Evolutionary conservation across 92 coral and sea anemone species (phyloP).

Genomic region (Ricordea florida): DNA sequence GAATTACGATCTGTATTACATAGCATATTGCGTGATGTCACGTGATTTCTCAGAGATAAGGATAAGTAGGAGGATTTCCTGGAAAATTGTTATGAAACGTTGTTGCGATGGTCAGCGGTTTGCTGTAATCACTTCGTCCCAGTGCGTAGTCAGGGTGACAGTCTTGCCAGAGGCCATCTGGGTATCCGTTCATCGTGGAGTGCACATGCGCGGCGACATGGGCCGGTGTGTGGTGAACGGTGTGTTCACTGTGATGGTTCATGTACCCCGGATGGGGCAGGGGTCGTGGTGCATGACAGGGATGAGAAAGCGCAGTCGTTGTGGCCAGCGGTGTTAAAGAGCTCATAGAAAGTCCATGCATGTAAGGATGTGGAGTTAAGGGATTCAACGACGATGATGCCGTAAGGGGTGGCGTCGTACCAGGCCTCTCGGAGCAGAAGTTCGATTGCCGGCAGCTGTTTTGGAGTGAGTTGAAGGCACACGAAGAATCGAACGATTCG

Average conservation of each 20-base stretch:
- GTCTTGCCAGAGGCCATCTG: slow-evolving; percentile 60
- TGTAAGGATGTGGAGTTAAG: slow-evolving; percentile 63
- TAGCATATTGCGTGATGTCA: background rate
- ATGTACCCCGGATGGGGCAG: slow-evolving; percentile 75
- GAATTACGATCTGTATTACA: too few species aligned
- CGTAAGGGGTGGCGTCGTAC: slow-evolving; percentile 38
- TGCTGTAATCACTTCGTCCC: slow-evolving; percentile 72
- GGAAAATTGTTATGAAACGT: slow-evolving; percentile 70
- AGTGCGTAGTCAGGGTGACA: slow-evolving; percentile 71
- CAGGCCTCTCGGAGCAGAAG: slow-evolving; percentile 60
- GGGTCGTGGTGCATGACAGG: slow-evolving; percentile 66
- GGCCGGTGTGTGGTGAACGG: slow-evolving; percentile 79
- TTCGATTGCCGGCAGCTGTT: slow-evolving; percentile 78
- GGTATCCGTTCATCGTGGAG: slow-evolving; percentile 54
- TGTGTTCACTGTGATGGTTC: slow-evolving; percentile 77
- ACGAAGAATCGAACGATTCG: slow-evolving; percentile 55
- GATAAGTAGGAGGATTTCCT: slow-evolving; percentile 65
- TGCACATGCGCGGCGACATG: slow-evolving; percentile 78
- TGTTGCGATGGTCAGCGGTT: slow-evolving; percentile 82
- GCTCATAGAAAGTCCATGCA: slow-evolving; percentile 58
- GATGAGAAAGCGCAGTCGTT: slow-evolving; percentile 59
- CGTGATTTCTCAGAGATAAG: slow-evolving; percentile 46
- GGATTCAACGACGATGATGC: slow-evolving; percentile 47
- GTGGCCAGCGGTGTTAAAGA: slow-evolving; percentile 54
- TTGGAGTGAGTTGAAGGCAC: slow-evolving; percentile 59